Base-by-base conservation (phyloP, 2,797 vertebrate genomes). In the Denticeps clupeoides region DNA sequence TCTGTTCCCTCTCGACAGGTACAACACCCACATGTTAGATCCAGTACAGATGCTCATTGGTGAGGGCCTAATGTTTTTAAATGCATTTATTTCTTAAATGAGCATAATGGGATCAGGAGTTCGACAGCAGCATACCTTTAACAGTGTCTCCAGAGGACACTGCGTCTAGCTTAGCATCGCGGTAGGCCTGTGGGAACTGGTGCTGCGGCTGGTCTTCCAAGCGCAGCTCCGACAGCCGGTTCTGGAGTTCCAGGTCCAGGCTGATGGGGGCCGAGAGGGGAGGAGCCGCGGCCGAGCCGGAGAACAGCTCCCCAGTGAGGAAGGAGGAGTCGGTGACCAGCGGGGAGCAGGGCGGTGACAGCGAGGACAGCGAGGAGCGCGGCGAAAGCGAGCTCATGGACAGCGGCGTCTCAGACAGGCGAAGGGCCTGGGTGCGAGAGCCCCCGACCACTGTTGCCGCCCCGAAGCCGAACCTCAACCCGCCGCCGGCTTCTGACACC, bases 321-420 rank as follows among this genome's bases (percentile, higher is more conserved):
- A 93, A 89, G 10, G 68, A 73, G 33, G 71, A 2, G 47, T 93
- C 90, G 0, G 81, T 69, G 33, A 90, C 83, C 42, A 96, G 81
- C 0, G 94, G 94, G 4, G 94, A 98, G 70, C 92, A 93, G 7
- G 94, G 94, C 0, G 94, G 94, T 1, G 93, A 97, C 0, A 93
- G 84, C 2, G 94, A 98, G 27, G 94, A 98, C 3, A 97, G 83
- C 1, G 94, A 98, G 1, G 94, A 98, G n/a, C 93, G 83, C 0
- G 94, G 93, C 0, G 93, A 97, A 1, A 98, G 69, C 0, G 94
- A 98, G 59, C 72, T 89, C 83, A 93, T 85, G 7, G 94, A 98
- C 58, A 68, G 89, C 0, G 92, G 93, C 8, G 94, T 96, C 51
- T 91, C 92, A 0, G 88, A 85, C 18, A 87, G 71, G 47, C 79